A percentile compares a stretch with the other conserved stretches of the same genome.
Conservation (phyloP, 2,888 invertebrate species). For the Dendrolimus pini region DNA sequence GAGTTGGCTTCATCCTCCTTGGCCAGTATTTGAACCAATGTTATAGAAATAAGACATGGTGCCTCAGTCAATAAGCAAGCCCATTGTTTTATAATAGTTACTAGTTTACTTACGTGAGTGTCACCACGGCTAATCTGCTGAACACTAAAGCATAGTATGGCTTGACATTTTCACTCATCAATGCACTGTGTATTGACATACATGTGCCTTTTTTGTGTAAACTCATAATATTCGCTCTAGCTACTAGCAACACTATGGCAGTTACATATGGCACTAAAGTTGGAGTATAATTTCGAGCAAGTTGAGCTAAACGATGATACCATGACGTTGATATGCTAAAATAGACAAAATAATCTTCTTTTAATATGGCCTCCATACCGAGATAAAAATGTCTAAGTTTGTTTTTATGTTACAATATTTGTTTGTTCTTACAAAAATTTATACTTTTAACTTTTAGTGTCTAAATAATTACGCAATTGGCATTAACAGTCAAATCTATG, state of each 20-base stretch:
- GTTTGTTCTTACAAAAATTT: no score
- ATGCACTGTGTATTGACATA: slow-evolving; percentile 72
- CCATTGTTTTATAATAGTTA: no score
- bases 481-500: no score
- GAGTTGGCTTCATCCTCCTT: no score
- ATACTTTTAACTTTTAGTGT: no score
- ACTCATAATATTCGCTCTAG: slow-evolving; percentile 48
- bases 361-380: no score
- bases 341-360: slow-evolving; percentile 10
- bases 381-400: no score
- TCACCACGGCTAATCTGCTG: slow-evolving; percentile 57
- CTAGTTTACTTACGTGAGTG: slow-evolving; percentile 59
- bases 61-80: no score
- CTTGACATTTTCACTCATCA: slow-evolving; percentile 75
- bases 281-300: slow-evolving; percentile 80
- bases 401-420: no score
- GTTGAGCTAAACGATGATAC: slow-evolving; percentile 77
- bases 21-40: no score
- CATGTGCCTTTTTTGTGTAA: slow-evolving; percentile 34
- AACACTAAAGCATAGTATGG: slow-evolving; percentile 74
- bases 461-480: no score
- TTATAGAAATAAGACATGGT: no score
- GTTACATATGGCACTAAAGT: slow-evolving; percentile 81
- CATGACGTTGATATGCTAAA: slow-evolving; percentile 76
- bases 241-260: slow-evolving; percentile 78